Base-by-base conservation (phyloP, 2,113 vertebrate species). In the Marmota monax region DNA sequence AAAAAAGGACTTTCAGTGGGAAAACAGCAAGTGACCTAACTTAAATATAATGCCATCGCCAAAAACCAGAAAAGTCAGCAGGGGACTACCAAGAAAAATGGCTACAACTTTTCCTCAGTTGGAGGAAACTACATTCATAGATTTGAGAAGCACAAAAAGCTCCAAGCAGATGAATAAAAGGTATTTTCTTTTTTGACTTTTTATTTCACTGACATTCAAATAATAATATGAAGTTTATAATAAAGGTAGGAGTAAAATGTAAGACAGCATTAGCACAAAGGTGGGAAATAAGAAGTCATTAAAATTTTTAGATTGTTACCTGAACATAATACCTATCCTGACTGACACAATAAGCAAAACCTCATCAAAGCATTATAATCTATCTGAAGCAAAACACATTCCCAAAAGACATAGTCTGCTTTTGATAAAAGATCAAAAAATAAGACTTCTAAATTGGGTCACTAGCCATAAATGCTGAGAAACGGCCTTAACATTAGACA, bases 121-220 rank as follows among this genome's bases (percentile, higher is more conserved):
- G 23, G 13, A 42, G 32, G 32, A 91, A 85, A 82, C 42, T 95
- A 83, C 1, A 88, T 4, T 53, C 12, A 92, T 39, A 69, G n/a
- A 69, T 82, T 7, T 53, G 82, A 89, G 67, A 70, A 85, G 51
- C 5, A 88, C 34, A 85, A 93, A 51, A 93, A 84, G 65, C 89
- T 25, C 39, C 53, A 51, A 82, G 48, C 17, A 90, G 53, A 85
- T 63, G 93, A 95, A 90, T 42, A 87, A 53, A 90, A 89, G 9
- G n/a, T 56, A 92, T 69, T 86, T 93, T 95, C 69, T 94, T 92
- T 79, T 18, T 92, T 51, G n/a, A 1, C 53, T 85, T 85, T 87
- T 67, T 84, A 82, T 88, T 84, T 93, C 63, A 78, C 61, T 84
- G 65, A 96, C 92, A 56, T 23, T 34, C 65, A 67, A 82, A 89